phyloP scores from a whole-genome alignment of 2,113 vertebrate genomes.

The Zootoca vivipara region DNA sequence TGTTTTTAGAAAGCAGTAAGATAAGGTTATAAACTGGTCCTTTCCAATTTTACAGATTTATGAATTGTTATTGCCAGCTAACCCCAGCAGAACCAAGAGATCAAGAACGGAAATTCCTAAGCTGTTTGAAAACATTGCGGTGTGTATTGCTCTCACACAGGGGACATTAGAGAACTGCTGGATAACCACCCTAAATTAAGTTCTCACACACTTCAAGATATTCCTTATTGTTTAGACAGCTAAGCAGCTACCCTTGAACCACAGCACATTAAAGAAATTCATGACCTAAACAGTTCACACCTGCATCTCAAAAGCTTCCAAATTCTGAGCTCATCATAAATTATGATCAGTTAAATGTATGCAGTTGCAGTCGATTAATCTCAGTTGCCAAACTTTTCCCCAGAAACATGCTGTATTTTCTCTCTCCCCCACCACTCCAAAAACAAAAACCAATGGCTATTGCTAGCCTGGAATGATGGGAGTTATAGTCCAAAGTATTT shows the following conservation, averaged over 20 bases:
- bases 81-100: neutral
- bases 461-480: neutral
- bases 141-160: neutral
- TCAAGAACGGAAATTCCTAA: conserved; percentile 21
- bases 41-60: neutral
- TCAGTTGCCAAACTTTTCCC: neutral
- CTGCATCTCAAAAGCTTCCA: neutral
- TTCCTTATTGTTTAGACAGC: neutral
- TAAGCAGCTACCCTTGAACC: neutral
- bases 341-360: neutral
- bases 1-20: neutral
- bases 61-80: neutral
- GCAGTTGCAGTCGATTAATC: neutral
- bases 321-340: neutral
- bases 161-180: neutral
- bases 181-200: neutral
- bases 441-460: neutral
- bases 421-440: neutral
- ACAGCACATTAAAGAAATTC: neutral
- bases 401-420: neutral
- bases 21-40: neutral
- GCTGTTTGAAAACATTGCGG: neutral
- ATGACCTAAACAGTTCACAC: neutral
- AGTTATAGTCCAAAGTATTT: neutral
- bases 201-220: neutral